phyloP scores from a whole-genome alignment of 1,140 invertebrate species.

The Drosophila trapezifrons region DNA sequence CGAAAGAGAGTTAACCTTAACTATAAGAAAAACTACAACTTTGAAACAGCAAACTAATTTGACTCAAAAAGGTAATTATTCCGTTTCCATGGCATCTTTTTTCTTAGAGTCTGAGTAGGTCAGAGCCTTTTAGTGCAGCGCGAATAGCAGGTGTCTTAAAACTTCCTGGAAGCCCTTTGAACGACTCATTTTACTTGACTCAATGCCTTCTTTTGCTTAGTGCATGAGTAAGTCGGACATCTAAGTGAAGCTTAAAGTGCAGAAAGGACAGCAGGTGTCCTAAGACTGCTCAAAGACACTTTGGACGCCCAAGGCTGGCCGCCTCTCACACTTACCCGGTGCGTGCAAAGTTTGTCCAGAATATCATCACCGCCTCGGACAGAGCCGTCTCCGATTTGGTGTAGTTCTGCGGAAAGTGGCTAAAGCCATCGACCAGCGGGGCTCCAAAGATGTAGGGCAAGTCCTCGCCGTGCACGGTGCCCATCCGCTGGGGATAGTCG shows the following conservation, averaged over 20 bases:
- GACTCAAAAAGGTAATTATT: no score
- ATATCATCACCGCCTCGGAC: constrained; percentile 96
- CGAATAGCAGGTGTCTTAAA: neutral
- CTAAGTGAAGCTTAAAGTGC: constrained; percentile 43
- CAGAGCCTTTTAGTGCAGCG: neutral
- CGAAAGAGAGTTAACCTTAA: no score
- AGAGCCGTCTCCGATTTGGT: constrained; percentile 94
- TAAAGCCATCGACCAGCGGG: constrained; percentile 91
- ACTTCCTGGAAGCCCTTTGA: neutral
- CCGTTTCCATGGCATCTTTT: no score
- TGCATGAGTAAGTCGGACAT: constrained; percentile 21
- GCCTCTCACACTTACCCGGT: constrained; percentile 94
- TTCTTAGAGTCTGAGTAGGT: no score
- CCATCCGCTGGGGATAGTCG: constrained; percentile 93
- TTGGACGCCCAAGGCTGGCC: neutral
- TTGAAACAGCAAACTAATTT: no score
- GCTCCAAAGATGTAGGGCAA: constrained; percentile 95
- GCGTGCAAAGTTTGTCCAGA: constrained; percentile 98
- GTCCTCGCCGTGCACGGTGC: constrained; percentile 96
- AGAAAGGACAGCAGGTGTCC: constrained; percentile 44
- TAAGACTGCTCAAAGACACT: constrained; percentile 42
- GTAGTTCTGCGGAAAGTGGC: constrained; percentile 94
- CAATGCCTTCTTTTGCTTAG: constrained; percentile 2
- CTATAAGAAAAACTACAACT: no score
- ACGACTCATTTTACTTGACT: neutral